These are phyloP conservation scores for Cephalopholis sonnerati DNA, from an alignment of 2,113 vertebrate genomes.

Conservation along the genomic window DNA sequence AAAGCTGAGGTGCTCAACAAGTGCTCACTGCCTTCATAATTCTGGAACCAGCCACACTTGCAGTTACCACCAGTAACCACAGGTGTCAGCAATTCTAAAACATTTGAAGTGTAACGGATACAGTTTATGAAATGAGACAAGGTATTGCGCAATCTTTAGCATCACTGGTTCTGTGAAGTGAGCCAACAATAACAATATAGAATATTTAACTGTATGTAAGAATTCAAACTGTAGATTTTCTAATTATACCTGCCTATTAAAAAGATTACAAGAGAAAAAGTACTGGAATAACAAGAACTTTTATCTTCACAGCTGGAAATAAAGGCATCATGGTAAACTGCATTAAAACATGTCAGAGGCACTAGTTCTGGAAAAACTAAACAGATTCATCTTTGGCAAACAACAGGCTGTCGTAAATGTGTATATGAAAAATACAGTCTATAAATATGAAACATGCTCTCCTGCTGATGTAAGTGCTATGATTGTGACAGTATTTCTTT, in stretches of 20 bases:
- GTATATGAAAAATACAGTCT: conserved; percentile 27
- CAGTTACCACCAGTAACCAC: too few relatives aligned
- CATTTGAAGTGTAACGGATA: too few relatives aligned
- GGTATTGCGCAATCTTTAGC: too few relatives aligned
- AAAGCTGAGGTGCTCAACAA: too few relatives aligned
- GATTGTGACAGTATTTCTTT: conserved; percentile 1
- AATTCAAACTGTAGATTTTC: too few relatives aligned
- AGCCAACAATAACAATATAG: too few relatives aligned
- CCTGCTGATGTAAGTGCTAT: conserved; percentile 30
- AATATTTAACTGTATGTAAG: too few relatives aligned
- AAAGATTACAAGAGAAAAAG: conserved; percentile 11
- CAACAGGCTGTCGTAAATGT: conserved; percentile 10
- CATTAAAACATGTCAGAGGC: conserved; percentile 28
- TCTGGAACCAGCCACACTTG: too few relatives aligned
- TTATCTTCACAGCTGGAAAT: conserved; percentile 53
- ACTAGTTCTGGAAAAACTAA: conserved; percentile 1
- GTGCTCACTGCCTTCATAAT: too few relatives aligned
- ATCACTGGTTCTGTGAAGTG: too few relatives aligned
- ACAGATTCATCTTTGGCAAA: conserved; percentile 23
- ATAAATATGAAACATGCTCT: conserved; percentile 36
- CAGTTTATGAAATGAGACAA: too few relatives aligned
- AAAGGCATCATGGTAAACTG: conserved; percentile 41
- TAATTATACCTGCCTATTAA: neutral
- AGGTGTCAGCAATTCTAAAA: too few relatives aligned
- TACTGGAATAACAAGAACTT: conserved; percentile 31